Percentiles rank a stretch among this genome's conserved stretches.
phyloP scores from a whole-genome alignment of 2,797 vertebrate species.

The Molossus alvarezi region DNA sequence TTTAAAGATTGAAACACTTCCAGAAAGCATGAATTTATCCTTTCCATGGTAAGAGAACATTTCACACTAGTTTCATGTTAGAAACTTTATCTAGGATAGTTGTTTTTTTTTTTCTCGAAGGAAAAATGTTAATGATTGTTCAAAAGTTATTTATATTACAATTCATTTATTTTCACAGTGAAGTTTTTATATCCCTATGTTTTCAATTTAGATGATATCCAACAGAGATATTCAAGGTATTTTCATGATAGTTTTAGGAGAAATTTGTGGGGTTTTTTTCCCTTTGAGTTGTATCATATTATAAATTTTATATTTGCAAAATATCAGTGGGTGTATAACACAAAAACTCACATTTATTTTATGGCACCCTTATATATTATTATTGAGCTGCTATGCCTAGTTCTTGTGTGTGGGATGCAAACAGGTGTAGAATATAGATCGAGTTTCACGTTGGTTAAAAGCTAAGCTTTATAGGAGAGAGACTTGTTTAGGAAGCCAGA shows the following conservation, averaged over 20 bases:
- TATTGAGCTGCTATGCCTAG: background rate
- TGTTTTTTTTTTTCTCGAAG: slow-evolving; percentile 46
- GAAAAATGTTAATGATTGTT: slow-evolving; percentile 64
- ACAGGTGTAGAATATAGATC: background rate
- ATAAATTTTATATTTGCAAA: slow-evolving; percentile 45
- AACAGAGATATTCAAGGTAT: slow-evolving; percentile 40
- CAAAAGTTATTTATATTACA: slow-evolving; percentile 58
- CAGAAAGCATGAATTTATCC: slow-evolving; percentile 44
- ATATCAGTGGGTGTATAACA: background rate
- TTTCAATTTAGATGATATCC: slow-evolving; percentile 65
- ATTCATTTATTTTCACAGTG: slow-evolving; percentile 67
- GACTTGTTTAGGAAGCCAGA: background rate
- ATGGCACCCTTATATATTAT: background rate
- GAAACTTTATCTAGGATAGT: slow-evolving; percentile 2
- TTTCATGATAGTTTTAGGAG: slow-evolving; percentile 64
- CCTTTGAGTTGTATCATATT: background rate
- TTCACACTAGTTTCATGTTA: slow-evolving; percentile 66
- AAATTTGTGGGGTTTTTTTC: background rate
- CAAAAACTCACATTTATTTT: slow-evolving; percentile 25
- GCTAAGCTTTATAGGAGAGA: background rate
- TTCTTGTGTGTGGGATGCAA: slow-evolving; percentile 20
- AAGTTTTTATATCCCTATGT: slow-evolving; percentile 15
- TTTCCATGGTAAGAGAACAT: slow-evolving; percentile 54
- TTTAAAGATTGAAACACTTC: slow-evolving; percentile 59
- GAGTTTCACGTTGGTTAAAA: slow-evolving; percentile 28